Conservation (phyloP, 2,797 vertebrate species). For the Sebastes taczanowskii region DNA sequence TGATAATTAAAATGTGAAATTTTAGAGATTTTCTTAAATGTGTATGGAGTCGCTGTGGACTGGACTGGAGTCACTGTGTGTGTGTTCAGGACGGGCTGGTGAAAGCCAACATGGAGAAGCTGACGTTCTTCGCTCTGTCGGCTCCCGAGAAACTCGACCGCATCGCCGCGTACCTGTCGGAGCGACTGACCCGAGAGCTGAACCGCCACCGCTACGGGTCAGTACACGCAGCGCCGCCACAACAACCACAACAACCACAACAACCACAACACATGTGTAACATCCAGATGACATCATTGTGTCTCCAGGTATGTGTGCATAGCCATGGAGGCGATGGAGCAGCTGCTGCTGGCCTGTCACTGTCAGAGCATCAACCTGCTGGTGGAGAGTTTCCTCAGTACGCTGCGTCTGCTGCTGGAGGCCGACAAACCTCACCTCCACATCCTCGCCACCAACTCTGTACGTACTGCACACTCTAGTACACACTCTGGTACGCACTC, state of each 20-base stretch:
- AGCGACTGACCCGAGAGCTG: slow-evolving; percentile 91
- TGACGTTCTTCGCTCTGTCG: slow-evolving; percentile 94
- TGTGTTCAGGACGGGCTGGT: slow-evolving; percentile 89
- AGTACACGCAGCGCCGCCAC: background rate
- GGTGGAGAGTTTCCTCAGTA: slow-evolving; percentile 94
- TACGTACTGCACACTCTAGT: slow-evolving; percentile 39
- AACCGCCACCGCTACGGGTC: slow-evolving; percentile 92
- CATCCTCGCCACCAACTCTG: slow-evolving; percentile 92
- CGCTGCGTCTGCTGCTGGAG: slow-evolving; percentile 92
- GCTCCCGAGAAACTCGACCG: slow-evolving; percentile 95
- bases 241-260: background rate
- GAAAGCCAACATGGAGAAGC: slow-evolving; percentile 96
- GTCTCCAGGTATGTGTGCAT: slow-evolving; percentile 67
- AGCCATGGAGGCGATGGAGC: slow-evolving; percentile 89
- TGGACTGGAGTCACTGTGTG: background rate
- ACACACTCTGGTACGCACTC: background rate
- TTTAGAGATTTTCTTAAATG: too few species aligned
- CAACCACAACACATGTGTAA: background rate
- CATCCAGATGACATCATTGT: background rate
- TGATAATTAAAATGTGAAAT: too few species aligned
- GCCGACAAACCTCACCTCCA: slow-evolving; percentile 92
- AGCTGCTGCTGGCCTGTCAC: slow-evolving; percentile 94
- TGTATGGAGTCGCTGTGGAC: too few species aligned
- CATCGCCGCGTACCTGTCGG: slow-evolving; percentile 92
- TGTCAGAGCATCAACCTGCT: slow-evolving; percentile 97